Percentiles rank a stretch among this genome's conserved stretches.
phyloP scores from a whole-genome alignment of 2,888 invertebrate species.

The Axea sp. region DNA sequence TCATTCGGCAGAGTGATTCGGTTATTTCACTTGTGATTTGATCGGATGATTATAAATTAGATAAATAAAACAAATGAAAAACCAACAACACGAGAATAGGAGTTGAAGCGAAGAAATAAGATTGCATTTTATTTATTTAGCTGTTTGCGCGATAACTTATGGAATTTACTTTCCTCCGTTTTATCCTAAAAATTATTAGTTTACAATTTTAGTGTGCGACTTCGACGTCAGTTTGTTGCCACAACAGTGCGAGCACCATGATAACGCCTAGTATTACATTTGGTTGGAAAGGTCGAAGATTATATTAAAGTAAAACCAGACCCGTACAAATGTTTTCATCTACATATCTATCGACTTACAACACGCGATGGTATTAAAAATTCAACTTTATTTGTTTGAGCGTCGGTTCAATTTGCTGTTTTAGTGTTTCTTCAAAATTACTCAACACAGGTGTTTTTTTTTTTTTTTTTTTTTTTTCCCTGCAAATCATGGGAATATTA shows the following conservation, averaged over 20 bases:
- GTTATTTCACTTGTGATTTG: too few species aligned
- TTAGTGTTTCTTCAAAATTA: slow-evolving; percentile 10
- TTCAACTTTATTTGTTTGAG: slow-evolving; percentile 23
- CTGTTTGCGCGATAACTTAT: slow-evolving; percentile 24
- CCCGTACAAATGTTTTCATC: slow-evolving; percentile 27
- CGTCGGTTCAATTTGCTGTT: slow-evolving; percentile 2
- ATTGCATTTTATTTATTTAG: slow-evolving; percentile 33
- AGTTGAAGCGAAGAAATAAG: too few species aligned
- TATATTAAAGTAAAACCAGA: slow-evolving; percentile 34
- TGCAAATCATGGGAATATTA: too few species aligned
- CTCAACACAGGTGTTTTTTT: too few species aligned
- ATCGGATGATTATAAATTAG: too few species aligned
- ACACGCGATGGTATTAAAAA: slow-evolving; percentile 37
- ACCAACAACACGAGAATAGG: too few species aligned
- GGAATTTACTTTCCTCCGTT: slow-evolving; percentile 18
- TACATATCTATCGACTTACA: slow-evolving; percentile 29
- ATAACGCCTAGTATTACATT: slow-evolving; percentile 31
- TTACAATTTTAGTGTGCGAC: slow-evolving; percentile 38
- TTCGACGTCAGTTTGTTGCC: slow-evolving; percentile 3
- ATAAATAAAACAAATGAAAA: too few species aligned
- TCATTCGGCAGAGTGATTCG: too few species aligned
- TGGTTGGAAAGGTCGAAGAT: slow-evolving; percentile 19
- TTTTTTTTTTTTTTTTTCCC: too few species aligned
- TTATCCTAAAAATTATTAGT: slow-evolving; percentile 40
- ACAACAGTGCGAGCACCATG: too few species aligned